Conservation (phyloP, 2,888 invertebrate genomes). For the Ectemnius lituratus region DNA sequence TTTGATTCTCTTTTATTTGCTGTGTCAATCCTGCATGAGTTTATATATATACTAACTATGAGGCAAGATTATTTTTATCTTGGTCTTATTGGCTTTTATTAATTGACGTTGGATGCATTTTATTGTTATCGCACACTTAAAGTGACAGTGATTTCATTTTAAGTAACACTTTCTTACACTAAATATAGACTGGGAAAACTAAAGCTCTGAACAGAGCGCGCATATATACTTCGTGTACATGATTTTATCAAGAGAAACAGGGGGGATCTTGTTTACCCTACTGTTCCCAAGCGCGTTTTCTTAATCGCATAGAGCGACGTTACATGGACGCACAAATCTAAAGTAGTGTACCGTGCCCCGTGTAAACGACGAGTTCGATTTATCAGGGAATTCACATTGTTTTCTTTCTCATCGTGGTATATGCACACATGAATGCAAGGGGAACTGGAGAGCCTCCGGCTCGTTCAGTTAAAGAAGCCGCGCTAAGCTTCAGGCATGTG, state of each 20-base stretch:
- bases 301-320: conserved; percentile 42
- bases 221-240: conserved; percentile 16
- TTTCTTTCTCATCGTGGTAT: conserved; percentile 32
- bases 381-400: conserved; percentile 38
- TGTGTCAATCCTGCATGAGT: too few species aligned
- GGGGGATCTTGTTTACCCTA: conserved; percentile 52
- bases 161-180: not conserved
- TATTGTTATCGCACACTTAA: not conserved
- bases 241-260: conserved; percentile 48
- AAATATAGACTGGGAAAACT: conserved; percentile 3
- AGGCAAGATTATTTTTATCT: too few species aligned
- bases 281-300: conserved; percentile 19
- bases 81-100: too few species aligned
- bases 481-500: conserved; percentile 22
- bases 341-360: conserved; percentile 20
- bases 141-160: not conserved
- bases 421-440: conserved; percentile 25
- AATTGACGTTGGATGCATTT: not conserved
- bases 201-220: not conserved
- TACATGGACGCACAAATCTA: conserved; percentile 19
- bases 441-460: not conserved
- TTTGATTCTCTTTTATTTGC: too few species aligned
- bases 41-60: too few species aligned
- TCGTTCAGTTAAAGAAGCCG: conserved; percentile 39
- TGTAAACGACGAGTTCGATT: conserved; percentile 44